Base-by-base conservation (phyloP, 2,888 invertebrate genomes). In the Macaria notata region DNA sequence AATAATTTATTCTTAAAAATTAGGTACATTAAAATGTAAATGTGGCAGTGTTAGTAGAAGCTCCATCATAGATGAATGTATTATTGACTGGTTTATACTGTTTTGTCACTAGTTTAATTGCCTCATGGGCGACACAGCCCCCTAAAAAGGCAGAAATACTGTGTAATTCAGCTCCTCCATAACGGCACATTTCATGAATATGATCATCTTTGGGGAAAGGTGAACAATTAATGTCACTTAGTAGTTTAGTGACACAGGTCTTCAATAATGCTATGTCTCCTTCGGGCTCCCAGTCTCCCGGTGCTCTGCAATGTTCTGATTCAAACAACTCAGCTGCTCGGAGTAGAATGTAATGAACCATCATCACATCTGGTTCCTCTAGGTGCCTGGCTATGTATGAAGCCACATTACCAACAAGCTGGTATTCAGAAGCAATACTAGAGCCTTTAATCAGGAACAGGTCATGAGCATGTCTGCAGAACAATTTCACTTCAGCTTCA, bases 21-120 rank as follows among this genome's bases (percentile, higher is more conserved):
- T 44, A 56, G 51, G 33, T 53, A 55, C 42, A 57, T 69, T 93
- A 97, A 79, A 97, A 93, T 75, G 93, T 94, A 84, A 96, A 97
- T 48, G 96, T 95, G 46, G 94, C 94, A 53, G 97, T 96, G 68
- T 95, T 96, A 53, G 97, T 96, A 60, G 96, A 96, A 69, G 98
- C 96, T 49, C 96, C 98, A 92, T 99, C 98, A 87, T 98, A 98
- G 69, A 99, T 95, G 83, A 97, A 97, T 0, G 97, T 98, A 86
- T 99, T 99, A 85, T 98, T 95, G 56, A 99, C 93, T 41, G 99
- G 99, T 75, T 98, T 96, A 86, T 98, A 99, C 90, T 99, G 99
- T 75, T 95, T 94, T 3, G 99, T 99, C 54, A 99, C 93, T 56
- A 99, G 92, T 92, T 99, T 99, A 65, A 99, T 98, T 4, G 95